Percentiles rank a stretch among this genome's conserved stretches.
Evolutionary conservation across 1,140 invertebrate species (phyloP).

Genomic region (Drosophila parabipectinata): DNA sequence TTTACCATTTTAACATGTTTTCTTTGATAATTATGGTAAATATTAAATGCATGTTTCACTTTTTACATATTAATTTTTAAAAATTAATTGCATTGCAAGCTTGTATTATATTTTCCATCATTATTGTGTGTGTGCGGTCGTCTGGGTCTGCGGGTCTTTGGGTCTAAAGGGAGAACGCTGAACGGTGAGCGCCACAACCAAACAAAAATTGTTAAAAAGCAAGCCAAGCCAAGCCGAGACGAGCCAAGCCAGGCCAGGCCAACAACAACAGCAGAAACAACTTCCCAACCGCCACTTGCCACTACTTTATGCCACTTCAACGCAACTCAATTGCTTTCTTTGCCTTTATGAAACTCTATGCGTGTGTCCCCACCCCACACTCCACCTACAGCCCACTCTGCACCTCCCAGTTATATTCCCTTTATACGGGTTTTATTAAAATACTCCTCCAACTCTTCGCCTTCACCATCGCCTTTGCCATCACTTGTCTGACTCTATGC

Average conservation of each 20-base stretch:
- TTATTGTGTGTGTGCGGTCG: constrained; percentile 1
- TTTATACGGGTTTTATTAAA: constrained; percentile 72
- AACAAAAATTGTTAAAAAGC: constrained; percentile 81
- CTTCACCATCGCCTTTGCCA: constrained; percentile 28
- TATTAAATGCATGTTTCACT: not conserved
- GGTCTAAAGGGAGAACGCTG: constrained; percentile 43
- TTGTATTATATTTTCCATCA: not conserved
- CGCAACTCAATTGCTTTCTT: constrained; percentile 82
- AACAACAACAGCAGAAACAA: constrained; percentile 36
- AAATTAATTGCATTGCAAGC: not conserved
- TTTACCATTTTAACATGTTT: not conserved
- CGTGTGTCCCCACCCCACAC: constrained; percentile 7
- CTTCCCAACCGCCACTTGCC: constrained; percentile 68
- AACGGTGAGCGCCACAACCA: constrained; percentile 54
- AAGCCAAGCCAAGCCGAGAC: constrained; percentile 40
- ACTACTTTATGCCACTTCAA: constrained; percentile 82
- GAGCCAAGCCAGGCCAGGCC: constrained; percentile 7
- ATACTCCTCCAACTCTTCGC: constrained; percentile 45
- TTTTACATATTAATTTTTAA: not conserved
- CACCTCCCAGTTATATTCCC: constrained; percentile 9
- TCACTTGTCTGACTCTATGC: constrained; percentile 41
- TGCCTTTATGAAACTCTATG: constrained; percentile 68
- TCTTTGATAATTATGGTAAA: not conserved
- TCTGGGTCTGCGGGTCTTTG: not conserved
- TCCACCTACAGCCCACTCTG: not conserved